These are phyloP conservation scores for Listronotus oregonensis DNA, from an alignment of 1,140 invertebrate species.

Conservation along the genomic window DNA sequence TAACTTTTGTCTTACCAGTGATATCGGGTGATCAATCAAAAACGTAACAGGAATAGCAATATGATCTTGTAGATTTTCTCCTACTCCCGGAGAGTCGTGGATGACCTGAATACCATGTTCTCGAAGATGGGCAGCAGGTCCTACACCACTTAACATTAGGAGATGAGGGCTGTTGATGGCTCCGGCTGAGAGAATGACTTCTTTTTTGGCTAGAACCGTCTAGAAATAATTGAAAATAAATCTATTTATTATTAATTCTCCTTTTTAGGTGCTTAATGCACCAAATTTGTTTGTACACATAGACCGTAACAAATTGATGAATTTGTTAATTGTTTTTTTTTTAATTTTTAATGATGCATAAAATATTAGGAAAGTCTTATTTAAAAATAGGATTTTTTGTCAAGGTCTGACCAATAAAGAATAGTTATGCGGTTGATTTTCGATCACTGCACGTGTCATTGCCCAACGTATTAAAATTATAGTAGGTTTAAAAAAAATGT, in stretches of 20 bases:
- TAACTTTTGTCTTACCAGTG: constrained; percentile 68
- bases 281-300: not conserved
- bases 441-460: too few species aligned
- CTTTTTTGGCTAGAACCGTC: constrained; percentile 69
- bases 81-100: constrained; percentile 75
- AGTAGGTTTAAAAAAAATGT: too few species aligned
- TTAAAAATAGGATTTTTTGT: too few species aligned
- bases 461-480: too few species aligned
- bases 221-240: constrained; percentile 6
- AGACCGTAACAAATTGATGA: too few species aligned
- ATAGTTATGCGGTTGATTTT: too few species aligned
- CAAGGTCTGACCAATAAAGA: too few species aligned
- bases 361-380: too few species aligned
- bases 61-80: constrained; percentile 84
- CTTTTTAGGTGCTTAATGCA: too few species aligned
- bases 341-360: too few species aligned
- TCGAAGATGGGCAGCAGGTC: constrained; percentile 71
- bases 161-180: constrained; percentile 79
- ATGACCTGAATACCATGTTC: constrained; percentile 70
- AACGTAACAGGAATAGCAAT: constrained; percentile 81
- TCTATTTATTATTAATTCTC: too few species aligned
- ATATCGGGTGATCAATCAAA: constrained; percentile 77
- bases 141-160: constrained; percentile 85
- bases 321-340: too few species aligned
- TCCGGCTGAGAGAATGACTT: constrained; percentile 81